Base-by-base conservation (phyloP, 1,140 invertebrate genomes). In the Myzus persicae region DNA sequence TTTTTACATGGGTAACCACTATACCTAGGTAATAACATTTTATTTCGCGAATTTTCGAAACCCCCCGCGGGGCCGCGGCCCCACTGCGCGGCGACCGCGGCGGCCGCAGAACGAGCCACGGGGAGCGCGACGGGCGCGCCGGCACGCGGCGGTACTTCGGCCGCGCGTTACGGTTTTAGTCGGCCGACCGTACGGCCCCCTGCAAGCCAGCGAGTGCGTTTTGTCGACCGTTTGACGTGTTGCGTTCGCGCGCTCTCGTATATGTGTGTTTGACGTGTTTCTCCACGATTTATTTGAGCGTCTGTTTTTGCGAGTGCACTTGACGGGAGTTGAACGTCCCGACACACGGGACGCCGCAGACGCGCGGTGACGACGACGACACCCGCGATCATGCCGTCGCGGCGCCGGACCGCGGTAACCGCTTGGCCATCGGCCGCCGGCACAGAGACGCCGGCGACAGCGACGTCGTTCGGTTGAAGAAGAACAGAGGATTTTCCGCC, bases 41-140 rank as follows among this genome's bases (percentile, higher is more conserved):
- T 18, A 76, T 76, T 76, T 76, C 59, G 31, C 59, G n/a, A 76
- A 76, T 76, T 76, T 76, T 76, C 24, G 14, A n/a, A 67, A n/a
- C 59, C 59, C 59, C 59, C 31, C n/a, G 59, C 59, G 59, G 59
- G n/a, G 59, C 59, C 14, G 59, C 31, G 59, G 14, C 59, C 59
- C 4, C 59, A n/a, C 59, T 1, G 31, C 14, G 36, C 14, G 31
- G 18, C 5, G 14, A 18, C 18, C 14, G n/a, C 1, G 31, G 14
- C n/a, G 38, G 1, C 84, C 22, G 59, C 36, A 40, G 54, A 2
- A 7, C 40, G 18, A 36, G 44, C 44, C 76, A 51, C 91, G 22
- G n/a, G 91, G n/a, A 92, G 90, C 91, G 91, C 76, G 91, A 38
- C 76, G 67, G 76, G 20, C 90, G 90, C 90, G 36, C 11, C 42